Evolutionary conservation across 2,113 vertebrate species (phyloP).

Genomic region (Psettodes erumei): DNA sequence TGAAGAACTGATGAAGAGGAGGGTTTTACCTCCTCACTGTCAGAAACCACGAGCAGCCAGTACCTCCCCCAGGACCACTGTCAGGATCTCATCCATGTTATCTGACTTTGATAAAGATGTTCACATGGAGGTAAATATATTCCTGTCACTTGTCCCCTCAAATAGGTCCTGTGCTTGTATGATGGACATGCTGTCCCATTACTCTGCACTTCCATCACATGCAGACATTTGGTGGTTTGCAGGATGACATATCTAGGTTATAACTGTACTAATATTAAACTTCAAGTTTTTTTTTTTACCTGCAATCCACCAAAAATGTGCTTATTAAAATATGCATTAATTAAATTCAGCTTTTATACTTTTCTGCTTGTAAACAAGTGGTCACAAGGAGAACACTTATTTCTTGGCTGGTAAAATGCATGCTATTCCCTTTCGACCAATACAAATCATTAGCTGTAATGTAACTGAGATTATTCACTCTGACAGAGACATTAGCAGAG

Average conservation of each 20-base stretch:
- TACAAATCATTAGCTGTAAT: neutral
- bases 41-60: neutral
- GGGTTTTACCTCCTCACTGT: neutral
- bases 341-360: neutral
- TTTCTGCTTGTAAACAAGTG: too few relatives aligned
- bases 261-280: neutral
- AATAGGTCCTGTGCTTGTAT: neutral
- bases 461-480: neutral
- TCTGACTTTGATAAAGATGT: conserved; percentile 10
- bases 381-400: neutral
- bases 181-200: neutral
- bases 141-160: neutral
- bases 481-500: neutral
- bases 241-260: neutral
- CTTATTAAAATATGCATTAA: neutral
- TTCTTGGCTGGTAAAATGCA: neutral
- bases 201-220: neutral
- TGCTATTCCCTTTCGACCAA: neutral
- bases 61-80: neutral
- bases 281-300: neutral
- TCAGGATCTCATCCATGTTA: conserved; percentile 4
- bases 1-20: neutral
- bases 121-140: conserved; percentile 10
- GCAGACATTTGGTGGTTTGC: neutral
- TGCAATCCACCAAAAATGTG: neutral